These are phyloP conservation scores for Leucoraja ocellata DNA, from an alignment of 2,797 vertebrate species.

Conservation along the genomic window DNA sequence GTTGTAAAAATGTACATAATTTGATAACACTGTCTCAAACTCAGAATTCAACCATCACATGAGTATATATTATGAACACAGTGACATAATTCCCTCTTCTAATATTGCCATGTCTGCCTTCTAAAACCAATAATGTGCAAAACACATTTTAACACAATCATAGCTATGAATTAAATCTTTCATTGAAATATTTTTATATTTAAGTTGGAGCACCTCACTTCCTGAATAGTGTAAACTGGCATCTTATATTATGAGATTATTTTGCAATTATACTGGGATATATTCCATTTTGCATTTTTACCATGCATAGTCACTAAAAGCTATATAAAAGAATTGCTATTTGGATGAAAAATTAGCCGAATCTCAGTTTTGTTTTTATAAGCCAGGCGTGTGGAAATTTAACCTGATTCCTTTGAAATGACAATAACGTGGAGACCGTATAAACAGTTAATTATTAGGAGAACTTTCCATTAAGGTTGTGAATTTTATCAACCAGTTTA, in stretches of 20 bases:
- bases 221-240: not conserved
- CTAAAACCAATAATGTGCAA: not conserved
- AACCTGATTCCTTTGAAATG: not conserved
- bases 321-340: not conserved
- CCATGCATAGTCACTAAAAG: not conserved
- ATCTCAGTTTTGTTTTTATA: slow-evolving; percentile 16
- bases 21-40: not conserved
- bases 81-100: slow-evolving; percentile 5
- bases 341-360: slow-evolving; percentile 35
- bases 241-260: not conserved
- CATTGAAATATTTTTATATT: slow-evolving; percentile 29
- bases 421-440: not conserved
- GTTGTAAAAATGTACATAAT: slow-evolving; percentile 5
- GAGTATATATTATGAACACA: not conserved
- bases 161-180: not conserved
- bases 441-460: not conserved
- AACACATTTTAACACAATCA: not conserved
- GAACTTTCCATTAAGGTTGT: not conserved
- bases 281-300: slow-evolving; percentile 11
- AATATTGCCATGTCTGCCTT: slow-evolving; percentile 3
- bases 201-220: slow-evolving; percentile 5
- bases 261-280: slow-evolving; percentile 20
- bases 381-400: not conserved
- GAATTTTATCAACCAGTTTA: not conserved
- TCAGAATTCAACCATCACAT: not conserved